Conservation (phyloP, 2,888 invertebrate species). For the Troides helena region DNA sequence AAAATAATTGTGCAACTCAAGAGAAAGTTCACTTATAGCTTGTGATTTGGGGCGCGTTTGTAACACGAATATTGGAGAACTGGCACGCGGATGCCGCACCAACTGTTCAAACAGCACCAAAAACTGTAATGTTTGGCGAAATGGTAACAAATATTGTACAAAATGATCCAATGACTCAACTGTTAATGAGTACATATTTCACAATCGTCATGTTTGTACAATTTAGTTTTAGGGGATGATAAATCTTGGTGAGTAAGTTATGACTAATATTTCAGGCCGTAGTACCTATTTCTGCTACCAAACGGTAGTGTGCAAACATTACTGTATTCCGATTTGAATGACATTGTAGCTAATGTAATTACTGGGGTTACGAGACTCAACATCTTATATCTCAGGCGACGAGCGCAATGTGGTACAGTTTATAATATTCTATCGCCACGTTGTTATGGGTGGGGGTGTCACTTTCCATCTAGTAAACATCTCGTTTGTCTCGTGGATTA, state of each 20-base stretch:
- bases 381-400: no score
- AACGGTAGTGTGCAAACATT: no score
- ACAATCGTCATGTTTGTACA: neutral
- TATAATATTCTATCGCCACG: no score
- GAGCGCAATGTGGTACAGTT: no score
- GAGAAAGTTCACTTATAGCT: constrained; percentile 5
- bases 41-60: constrained; percentile 11
- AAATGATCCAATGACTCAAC: constrained; percentile 31
- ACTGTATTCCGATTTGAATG: no score
- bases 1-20: constrained; percentile 10
- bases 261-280: neutral
- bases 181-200: constrained; percentile 5
- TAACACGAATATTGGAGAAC: constrained; percentile 25
- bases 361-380: no score
- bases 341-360: no score
- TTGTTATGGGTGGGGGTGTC: no score
- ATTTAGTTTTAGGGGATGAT: neutral
- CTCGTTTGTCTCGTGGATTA: no score
- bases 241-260: neutral
- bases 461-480: no score
- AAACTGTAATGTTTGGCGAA: constrained; percentile 43
- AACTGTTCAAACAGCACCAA: constrained; percentile 41
- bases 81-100: constrained; percentile 34
- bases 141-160: constrained; percentile 39
- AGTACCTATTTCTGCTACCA: no score